Evolutionary conservation across 1,140 invertebrate species (phyloP).

Genomic region (Drosophila gunungcola): DNA sequence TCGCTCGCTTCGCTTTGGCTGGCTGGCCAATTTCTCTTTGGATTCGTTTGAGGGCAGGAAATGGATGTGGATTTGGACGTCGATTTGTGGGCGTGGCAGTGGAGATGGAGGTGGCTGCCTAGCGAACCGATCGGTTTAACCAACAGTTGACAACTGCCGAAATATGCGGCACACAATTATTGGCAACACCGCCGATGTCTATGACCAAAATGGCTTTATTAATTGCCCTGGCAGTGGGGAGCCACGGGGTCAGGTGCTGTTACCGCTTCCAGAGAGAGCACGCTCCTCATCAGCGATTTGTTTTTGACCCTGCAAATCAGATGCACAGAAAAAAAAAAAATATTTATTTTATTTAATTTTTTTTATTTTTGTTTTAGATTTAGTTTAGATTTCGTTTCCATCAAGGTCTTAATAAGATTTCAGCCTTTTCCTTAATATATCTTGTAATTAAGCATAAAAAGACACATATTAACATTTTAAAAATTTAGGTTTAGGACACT

Average conservation of each 20-base stretch:
- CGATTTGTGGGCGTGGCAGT: neutral
- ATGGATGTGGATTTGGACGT: neutral
- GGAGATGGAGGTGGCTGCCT: neutral
- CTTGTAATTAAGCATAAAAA: no score
- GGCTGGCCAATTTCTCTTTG: neutral
- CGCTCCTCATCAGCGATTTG: neutral
- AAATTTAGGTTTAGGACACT: no score
- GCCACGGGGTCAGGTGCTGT: neutral
- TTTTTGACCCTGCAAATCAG: neutral
- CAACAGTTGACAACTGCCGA: slow-evolving; percentile 33
- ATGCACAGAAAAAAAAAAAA: no score
- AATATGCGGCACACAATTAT: slow-evolving; percentile 18
- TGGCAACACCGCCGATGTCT: neutral
- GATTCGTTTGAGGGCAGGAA: no score
- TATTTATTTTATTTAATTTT: no score
- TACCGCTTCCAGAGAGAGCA: neutral
- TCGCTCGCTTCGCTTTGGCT: neutral
- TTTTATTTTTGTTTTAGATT: no score
- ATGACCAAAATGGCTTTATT: slow-evolving; percentile 16
- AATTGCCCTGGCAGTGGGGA: slow-evolving; percentile 19
- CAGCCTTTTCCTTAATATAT: no score
- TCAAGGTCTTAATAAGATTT: no score
- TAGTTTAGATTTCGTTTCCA: no score
- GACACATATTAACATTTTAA: no score
- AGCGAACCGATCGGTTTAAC: slow-evolving; percentile 30